Conservation (phyloP, 2,113 vertebrate genomes). For the Zapus hudsonius region DNA sequence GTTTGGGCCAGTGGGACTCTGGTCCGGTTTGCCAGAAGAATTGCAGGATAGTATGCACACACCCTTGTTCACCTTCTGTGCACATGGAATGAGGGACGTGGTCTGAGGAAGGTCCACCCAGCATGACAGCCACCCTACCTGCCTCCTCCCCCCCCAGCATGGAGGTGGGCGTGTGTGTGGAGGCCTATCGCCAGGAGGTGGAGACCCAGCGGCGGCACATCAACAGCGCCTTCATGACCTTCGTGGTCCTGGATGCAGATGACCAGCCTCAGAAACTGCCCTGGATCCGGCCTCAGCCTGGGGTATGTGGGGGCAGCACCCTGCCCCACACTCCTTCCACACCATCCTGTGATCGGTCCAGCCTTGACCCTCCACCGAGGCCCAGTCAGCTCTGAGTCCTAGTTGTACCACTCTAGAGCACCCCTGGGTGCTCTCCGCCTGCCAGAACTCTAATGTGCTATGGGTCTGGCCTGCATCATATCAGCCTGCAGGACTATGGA, state of each 20-base stretch:
- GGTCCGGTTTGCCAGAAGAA: not conserved
- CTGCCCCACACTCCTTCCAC: not conserved
- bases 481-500: not conserved
- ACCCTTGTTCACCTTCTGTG: not conserved
- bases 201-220: slow-evolving; percentile 91
- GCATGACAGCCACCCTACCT: not conserved
- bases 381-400: not conserved
- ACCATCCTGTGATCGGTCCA: not conserved
- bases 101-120: not conserved
- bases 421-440: not conserved
- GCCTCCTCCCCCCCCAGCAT: slow-evolving; percentile 86
- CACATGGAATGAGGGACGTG: not conserved
- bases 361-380: not conserved
- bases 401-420: not conserved
- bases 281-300: slow-evolving; percentile 90
- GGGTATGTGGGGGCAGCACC: slow-evolving; percentile 82
- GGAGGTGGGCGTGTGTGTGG: slow-evolving; percentile 97
- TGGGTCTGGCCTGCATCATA: too few species aligned
- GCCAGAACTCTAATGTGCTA: too few species aligned
- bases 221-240: slow-evolving; percentile 99
- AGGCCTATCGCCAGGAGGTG: slow-evolving; percentile 92
- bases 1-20: not conserved
- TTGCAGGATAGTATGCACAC: not conserved
- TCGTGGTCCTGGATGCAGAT: slow-evolving; percentile 91
- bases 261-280: slow-evolving; percentile 89